Evolutionary conservation across 2,797 vertebrate species (phyloP).

Genomic region (Gymnocypris eckloni): DNA sequence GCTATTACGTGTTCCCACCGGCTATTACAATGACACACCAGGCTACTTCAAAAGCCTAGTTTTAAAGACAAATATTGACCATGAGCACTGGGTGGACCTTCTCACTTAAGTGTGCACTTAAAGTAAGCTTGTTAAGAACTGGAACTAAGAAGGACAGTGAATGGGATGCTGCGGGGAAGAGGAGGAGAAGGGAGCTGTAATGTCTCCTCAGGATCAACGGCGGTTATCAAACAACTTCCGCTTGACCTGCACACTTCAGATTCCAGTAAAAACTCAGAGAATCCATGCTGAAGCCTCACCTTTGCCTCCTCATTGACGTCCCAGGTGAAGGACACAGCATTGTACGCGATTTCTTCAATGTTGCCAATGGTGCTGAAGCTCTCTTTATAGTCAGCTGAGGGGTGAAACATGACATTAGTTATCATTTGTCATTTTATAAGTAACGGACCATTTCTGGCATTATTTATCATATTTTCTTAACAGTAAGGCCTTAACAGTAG

Average conservation of each 20-base stretch:
- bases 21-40: conserved; percentile 12
- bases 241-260: background rate
- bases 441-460: background rate
- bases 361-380: conserved; percentile 98
- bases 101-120: conserved; percentile 37
- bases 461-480: background rate
- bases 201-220: background rate
- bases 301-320: conserved; percentile 98
- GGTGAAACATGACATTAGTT: background rate
- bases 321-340: conserved; percentile 98
- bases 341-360: conserved; percentile 98
- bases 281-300: conserved; percentile 73
- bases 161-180: conserved; percentile 26
- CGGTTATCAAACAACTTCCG: background rate
- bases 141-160: conserved; percentile 15
- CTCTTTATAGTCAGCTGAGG: conserved; percentile 95
- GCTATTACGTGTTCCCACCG: background rate
- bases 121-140: conserved; percentile 44
- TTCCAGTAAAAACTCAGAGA: background rate
- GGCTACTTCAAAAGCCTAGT: conserved; percentile 23
- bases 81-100: conserved; percentile 41
- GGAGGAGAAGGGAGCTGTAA: conserved; percentile 6
- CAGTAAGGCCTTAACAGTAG: background rate
- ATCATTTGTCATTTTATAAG: background rate
- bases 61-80: conserved; percentile 55